Evolutionary conservation across 2,113 vertebrate genomes (phyloP).

Genomic region (Chiloscyllium plagiosum): DNA sequence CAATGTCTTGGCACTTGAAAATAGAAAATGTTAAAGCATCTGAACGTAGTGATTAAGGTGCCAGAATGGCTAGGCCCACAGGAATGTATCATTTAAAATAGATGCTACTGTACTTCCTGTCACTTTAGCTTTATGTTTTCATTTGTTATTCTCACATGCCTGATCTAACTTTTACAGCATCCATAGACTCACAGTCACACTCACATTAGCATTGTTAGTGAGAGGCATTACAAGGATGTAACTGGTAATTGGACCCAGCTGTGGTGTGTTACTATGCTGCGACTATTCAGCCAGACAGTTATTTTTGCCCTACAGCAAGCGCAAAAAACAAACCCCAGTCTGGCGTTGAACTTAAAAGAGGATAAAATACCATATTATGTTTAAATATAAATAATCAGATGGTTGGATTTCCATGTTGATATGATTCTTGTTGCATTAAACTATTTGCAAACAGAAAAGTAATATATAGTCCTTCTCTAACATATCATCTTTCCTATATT

Average conservation of each 20-base stretch:
- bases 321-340: slow-evolving; percentile 68
- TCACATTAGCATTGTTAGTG: slow-evolving; percentile 64
- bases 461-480: background rate
- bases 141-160: slow-evolving; percentile 45
- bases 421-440: background rate
- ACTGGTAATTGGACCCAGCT: slow-evolving; percentile 83
- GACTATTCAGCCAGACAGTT: slow-evolving; percentile 73
- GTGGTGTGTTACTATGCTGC: slow-evolving; percentile 48
- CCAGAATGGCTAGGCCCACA: background rate
- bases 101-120: slow-evolving; percentile 35
- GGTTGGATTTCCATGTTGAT: slow-evolving; percentile 1
- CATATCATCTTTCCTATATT: background rate
- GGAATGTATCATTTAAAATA: slow-evolving; percentile 23
- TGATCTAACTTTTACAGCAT: slow-evolving; percentile 73
- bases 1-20: background rate
- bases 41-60: background rate
- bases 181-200: slow-evolving; percentile 61
- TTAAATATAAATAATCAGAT: background rate
- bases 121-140: slow-evolving; percentile 31
- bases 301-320: slow-evolving; percentile 75
- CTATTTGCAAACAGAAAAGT: background rate
- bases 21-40: background rate
- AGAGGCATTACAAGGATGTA: slow-evolving; percentile 72
- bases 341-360: slow-evolving; percentile 57
- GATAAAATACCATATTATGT: slow-evolving; percentile 18